Evolutionary conservation across 2,888 invertebrate species (phyloP), one percentile per base, ranked within the genome.

Genomic region (Erebia epiphron): DNA sequence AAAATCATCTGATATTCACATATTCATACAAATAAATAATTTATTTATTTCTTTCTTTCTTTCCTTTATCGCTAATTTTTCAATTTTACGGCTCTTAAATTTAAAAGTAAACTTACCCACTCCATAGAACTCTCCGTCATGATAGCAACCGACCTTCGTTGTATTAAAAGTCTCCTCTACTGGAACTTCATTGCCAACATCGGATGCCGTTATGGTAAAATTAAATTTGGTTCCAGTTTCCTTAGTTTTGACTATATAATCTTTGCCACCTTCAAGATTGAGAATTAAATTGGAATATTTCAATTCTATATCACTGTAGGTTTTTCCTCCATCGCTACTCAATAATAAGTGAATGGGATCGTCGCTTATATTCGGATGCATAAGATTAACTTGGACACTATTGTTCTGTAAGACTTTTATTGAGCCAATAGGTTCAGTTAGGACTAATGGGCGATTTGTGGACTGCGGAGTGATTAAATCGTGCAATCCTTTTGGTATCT

Each of bases 221-320:
- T 92, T 91, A 56, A 93, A 93, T 74, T 89, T 92, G 0, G 91
- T 93, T 2, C 88, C 92, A 0, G 94, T 93, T 78, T 94, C 92
- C 73, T 84, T 91, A 0, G 93, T 92, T 79, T 93, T 92, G 54
- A 94, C 74, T 62, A 93, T 83, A 72, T 93, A 94, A 73, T 93
- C 88, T 71, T 82, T 89, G 7, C 93, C 93, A 21, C 91, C 90
- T 78, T 89, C 84, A 10, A 94, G 79, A 71, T 93, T 90, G 0
- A 89, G 77, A 61, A 93, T 89, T n/a, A 93, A 70, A 74, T 92
- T 92, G 0, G 86, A 82, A 74, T 89, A 88, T 72, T 85, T 88
- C 1, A 94, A 77, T 79, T 91, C 87, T 1, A 93, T 83, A 13
- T 92, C 88, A 72, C 81, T 79, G 73, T 88, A 93, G 0, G 86